phyloP scores from a whole-genome alignment of 2,113 vertebrate species.

The Oryzias curvinotus region DNA sequence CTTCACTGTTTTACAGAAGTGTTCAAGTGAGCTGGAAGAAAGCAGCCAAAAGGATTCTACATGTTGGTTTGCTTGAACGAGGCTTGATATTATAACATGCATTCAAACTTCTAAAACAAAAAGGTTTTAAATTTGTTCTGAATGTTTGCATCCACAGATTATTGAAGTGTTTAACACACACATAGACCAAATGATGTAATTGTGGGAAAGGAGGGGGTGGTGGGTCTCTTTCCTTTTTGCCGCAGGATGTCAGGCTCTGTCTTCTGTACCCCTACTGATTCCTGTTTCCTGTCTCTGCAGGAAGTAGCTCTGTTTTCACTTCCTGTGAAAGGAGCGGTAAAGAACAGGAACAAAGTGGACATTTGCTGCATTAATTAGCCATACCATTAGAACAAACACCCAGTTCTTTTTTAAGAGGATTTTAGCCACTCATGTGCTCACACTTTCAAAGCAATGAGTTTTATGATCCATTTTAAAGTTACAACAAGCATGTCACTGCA shows the following conservation, averaged over 20 bases:
- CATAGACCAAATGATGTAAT: not conserved
- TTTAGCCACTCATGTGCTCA: not conserved
- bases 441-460: too few species aligned
- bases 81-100: too few species aligned
- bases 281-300: conserved; percentile 73
- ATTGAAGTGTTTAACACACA: too few species aligned
- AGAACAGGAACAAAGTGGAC: conserved; percentile 10
- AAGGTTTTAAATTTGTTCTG: too few species aligned
- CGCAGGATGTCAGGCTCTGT: conserved; percentile 54
- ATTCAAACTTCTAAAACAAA: too few species aligned
- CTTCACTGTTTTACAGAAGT: too few species aligned
- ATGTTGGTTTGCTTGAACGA: too few species aligned
- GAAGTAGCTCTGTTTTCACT: conserved; percentile 68
- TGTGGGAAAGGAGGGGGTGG: not conserved
- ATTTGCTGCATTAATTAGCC: not conserved
- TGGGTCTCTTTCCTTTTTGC: conserved; percentile 9
- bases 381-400: not conserved
- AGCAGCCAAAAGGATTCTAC: too few species aligned
- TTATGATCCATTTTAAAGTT: too few species aligned
- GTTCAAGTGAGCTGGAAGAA: too few species aligned
- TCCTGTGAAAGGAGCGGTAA: conserved; percentile 61
- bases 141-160: too few species aligned
- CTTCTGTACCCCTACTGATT: conserved; percentile 62
- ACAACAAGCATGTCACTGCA: too few species aligned
- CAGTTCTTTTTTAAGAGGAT: not conserved